Evolutionary conservation across 2,888 invertebrate genomes (phyloP).

Genomic region (Anoplius nigerrimus): DNA sequence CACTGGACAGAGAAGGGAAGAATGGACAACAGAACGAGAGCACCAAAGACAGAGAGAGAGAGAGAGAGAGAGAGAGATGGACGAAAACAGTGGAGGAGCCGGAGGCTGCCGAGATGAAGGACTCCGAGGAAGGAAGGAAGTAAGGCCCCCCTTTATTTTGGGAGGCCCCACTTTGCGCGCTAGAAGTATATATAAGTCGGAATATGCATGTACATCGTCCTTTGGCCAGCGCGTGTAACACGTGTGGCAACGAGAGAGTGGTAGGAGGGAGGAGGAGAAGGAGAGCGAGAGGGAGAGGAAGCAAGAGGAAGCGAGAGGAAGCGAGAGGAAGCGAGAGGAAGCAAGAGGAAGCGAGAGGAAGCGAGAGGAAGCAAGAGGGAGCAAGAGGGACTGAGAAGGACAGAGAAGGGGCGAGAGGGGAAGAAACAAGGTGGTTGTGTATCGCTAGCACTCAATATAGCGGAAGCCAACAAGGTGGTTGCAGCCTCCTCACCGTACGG

Average conservation of each 20-base stretch:
- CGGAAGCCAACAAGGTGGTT: slow-evolving; percentile 75
- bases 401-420: slow-evolving; percentile 46
- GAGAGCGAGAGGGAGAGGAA: slow-evolving; percentile 8
- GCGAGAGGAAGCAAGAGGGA: slow-evolving; percentile 22
- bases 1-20: no score
- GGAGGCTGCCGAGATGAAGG: not conserved
- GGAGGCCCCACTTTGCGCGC: slow-evolving; percentile 19
- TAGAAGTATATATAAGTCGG: slow-evolving; percentile 14
- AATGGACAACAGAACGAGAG: no score
- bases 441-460: slow-evolving; percentile 64
- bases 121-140: slow-evolving; percentile 39
- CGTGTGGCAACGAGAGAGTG: not conserved
- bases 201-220: slow-evolving; percentile 2
- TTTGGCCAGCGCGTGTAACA: slow-evolving; percentile 12
- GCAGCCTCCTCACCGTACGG: slow-evolving; percentile 70
- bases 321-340: slow-evolving; percentile 16
- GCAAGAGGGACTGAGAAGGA: slow-evolving; percentile 36
- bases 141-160: slow-evolving; percentile 29
- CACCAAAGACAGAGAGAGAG: slow-evolving; percentile 19
- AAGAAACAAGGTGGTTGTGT: slow-evolving; percentile 67
- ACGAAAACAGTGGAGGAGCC: not conserved
- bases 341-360: slow-evolving; percentile 11
- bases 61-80: slow-evolving; percentile 10
- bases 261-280: slow-evolving; percentile 2
- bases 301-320: slow-evolving; percentile 17